Base-by-base conservation (phyloP, 1,140 invertebrate species). In the Drosophila sp. region DNA sequence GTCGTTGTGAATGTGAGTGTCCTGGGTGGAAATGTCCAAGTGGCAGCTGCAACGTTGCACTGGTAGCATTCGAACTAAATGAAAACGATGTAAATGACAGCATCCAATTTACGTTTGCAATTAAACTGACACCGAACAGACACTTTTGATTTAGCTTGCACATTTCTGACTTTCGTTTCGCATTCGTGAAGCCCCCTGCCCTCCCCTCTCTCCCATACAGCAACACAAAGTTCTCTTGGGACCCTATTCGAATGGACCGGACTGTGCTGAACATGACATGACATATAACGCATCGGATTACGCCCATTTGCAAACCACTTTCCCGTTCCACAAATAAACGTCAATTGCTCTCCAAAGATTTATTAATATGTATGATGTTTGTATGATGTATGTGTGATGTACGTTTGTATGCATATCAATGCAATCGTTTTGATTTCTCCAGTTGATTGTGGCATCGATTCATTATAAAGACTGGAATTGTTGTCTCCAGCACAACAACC, bases 101-200 rank as follows among this genome's bases (percentile, higher is more conserved):
- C 83, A 89, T 89, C 83, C 83, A 89, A 89, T 89, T 89, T 89
- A 89, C 83, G 83, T 89, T 89, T 89, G 83, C 83, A 89, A 89
- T 89, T 89, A 89, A 89, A 89, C 83, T 89, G 83, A 89, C 83
- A 89, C 83, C 79, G 70, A 89, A 89, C 83, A 89, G 83, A 89
- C 83, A 89, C 76, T 89, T 78, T 78, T 89, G 83, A 89, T 89
- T 89, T 89, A 83, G 83, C 78, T 64, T 76, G 63, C 54, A 64
- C 65, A 56, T 65, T 54, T 70, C 38, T 14, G 45, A 76, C 54
- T 69, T 59, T 48, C 57, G 16, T 18, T 27, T 27, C 34, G 29
- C 11, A 41, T 7, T 14, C 56, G 5, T 11, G 21, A 21, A 8
- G 29, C 43, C 40, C 34, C 32, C 1, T 8, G n/a, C n/a, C n/a